phyloP scores from a whole-genome alignment of 2,113 vertebrate species.

The Microtus ochrogaster region DNA sequence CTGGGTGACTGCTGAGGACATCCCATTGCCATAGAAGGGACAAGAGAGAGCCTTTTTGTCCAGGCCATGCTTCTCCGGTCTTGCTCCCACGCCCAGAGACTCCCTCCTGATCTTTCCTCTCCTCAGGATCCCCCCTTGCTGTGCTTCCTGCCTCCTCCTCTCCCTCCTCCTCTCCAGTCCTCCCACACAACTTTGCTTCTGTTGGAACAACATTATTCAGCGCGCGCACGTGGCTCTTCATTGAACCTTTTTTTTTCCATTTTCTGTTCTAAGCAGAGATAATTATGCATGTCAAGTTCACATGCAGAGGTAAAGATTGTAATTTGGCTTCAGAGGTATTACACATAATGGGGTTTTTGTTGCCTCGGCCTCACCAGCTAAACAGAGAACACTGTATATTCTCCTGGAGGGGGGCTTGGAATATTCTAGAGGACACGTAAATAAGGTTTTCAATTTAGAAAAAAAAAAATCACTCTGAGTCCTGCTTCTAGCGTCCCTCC shows the following conservation, averaged over 20 bases:
- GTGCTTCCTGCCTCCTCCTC: not conserved
- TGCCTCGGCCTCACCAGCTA: slow-evolving; percentile 43
- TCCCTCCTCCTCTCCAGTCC: not conserved
- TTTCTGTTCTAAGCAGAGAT: slow-evolving; percentile 69
- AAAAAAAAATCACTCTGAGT: slow-evolving; percentile 10
- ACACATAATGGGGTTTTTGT: slow-evolving; percentile 67
- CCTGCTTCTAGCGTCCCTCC: not conserved
- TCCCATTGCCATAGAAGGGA: not conserved
- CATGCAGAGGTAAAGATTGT: slow-evolving; percentile 68
- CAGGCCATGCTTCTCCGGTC: not conserved
- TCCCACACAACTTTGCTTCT: slow-evolving; percentile 44
- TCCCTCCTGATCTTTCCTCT: not conserved
- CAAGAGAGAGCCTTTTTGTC: not conserved
- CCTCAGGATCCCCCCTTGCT: not conserved
- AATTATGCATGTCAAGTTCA: slow-evolving; percentile 65
- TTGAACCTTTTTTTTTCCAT: slow-evolving; percentile 49
- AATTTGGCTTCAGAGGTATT: slow-evolving; percentile 65
- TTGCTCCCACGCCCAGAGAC: not conserved
- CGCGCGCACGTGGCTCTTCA: slow-evolving; percentile 41
- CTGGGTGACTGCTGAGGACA: not conserved
- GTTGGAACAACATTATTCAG: slow-evolving; percentile 66
- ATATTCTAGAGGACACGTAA: slow-evolving; percentile 61
- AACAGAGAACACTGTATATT: slow-evolving; percentile 45
- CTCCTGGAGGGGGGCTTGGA: slow-evolving; percentile 39
- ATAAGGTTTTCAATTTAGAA: slow-evolving; percentile 63